Evolutionary conservation across 2,797 vertebrate species (phyloP), one percentile per base, ranked within the genome.

Genomic region (Philypnodon macrostomus): DNA sequence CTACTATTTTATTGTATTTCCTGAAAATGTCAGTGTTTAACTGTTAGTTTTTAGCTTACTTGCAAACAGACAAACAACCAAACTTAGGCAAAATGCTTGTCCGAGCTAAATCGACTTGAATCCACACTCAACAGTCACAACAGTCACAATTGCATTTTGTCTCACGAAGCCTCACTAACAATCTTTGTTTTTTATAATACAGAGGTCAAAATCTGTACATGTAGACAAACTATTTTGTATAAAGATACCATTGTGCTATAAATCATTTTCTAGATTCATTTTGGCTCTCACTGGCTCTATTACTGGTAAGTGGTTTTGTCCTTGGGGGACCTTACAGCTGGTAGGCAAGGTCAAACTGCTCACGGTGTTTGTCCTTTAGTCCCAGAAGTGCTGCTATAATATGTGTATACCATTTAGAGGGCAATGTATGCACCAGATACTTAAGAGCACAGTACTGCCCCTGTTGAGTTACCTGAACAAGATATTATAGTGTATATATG

Each of bases 301-400:
- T 58, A 42, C 47, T 65, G 70, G 53, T 74, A 75, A 79, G 71
- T 82, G 76, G 44, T 53, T 70, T 47, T 47, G 70, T 72, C 76
- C 77, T 77, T 77, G 45, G 64, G 62, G 75, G 34, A 61, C 64
- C 61, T 56, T 70, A 56, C 57, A 72, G 68, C 65, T 63, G 75
- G 63, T 5, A 14, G 42, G 41, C 58, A 73, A 83, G 77, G 84
- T 79, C 67, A 75, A 55, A 62, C 37, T 54, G 65, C 75, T 78
- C 49, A 47, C 69, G 48, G 66, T 24, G 63, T 63, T 48, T 5
- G 47, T 63, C 58, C 66, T 66, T 37, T 48, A 63, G 15, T 67
- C 56, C 65, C 67, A 70, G 60, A 70, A 73, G 67, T 58, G 66
- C 49, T 63, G 24, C 59, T 27, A 51, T 58, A 46, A 63, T 44